Evolutionary conservation across 2,797 vertebrate species (phyloP), one percentile per base, ranked within the genome.

Genomic region (Sylvia borin): DNA sequence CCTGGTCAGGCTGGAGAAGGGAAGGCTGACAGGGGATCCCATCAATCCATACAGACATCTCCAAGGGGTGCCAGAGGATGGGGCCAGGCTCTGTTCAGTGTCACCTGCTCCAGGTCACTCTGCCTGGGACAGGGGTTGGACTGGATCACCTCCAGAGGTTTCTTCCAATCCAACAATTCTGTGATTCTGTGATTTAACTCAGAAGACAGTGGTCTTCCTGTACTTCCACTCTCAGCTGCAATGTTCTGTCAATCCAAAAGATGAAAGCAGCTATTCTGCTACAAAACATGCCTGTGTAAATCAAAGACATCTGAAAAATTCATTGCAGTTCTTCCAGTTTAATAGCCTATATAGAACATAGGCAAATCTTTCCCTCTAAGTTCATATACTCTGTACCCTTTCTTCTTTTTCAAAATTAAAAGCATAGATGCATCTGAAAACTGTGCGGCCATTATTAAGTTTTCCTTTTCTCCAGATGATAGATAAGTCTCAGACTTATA

Each of bases 141-240:
- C 36, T 14, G 38, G 7, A 8, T 18, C 22, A 8, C 1, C 17
- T 27, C 36, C 36, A 65, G 22, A 43, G 8, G 6, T 8, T 7
- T 1, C 9, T 71, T 13, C 32, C 36, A 32, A 6, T 5, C 7
- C 5, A 14, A 2, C 1, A n/a, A 10, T 34, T 16, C 45, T 36
- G 18, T 11, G 12, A 5, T n/a, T 38, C 27, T 65, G 26, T 19
- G 22, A 21, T 48, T 78, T 71, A 67, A 27, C 19, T 74, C 18
- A 27, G 13, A 8, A 74, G 34, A 47, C 9, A 27, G 42, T 55
- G 10, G 1, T 62, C 25, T 55, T 21, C 13, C 27, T 45, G 9
- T 45, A 10, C 4, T 45, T 85, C 29, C 13, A 36, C 8, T 53
- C 20, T 19, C 36, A 51, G 24, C 13, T 61, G 15, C 38, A 75